These are phyloP conservation scores for Tetranychus truncatus DNA, from an alignment of 2,888 invertebrate genomes.

Conservation along the genomic window DNA sequence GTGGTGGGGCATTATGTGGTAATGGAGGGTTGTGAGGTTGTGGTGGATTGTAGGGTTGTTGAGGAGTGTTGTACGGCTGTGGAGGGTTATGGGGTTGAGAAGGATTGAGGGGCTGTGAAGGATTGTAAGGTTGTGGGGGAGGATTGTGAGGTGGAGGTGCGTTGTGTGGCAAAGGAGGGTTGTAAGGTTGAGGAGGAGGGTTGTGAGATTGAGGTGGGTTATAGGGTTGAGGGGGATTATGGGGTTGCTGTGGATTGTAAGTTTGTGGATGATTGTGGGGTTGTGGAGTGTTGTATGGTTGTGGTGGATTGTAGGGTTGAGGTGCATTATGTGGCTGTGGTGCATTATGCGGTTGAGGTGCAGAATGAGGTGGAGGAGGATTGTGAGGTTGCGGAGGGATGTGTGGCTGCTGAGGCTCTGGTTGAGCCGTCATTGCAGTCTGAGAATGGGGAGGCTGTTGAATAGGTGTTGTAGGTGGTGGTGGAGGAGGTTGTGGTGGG, in stretches of 20 bases:
- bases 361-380: not conserved
- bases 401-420: not conserved
- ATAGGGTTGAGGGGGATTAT: not conserved
- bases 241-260: not conserved
- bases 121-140: not conserved
- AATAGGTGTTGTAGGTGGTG: not conserved
- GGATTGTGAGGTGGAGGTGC: not conserved
- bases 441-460: constrained; percentile 1
- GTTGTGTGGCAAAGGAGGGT: not conserved
- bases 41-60: not conserved
- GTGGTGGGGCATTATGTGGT: not conserved
- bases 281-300: not conserved
- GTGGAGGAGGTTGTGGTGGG: not conserved
- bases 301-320: not conserved
- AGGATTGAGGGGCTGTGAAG: not conserved
- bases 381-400: not conserved
- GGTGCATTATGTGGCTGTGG: not conserved
- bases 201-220: no score
- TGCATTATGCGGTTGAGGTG: not conserved
- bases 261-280: not conserved
- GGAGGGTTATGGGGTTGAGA: not conserved
- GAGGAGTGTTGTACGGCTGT: not conserved
- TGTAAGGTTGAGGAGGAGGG: not conserved
- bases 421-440: not conserved
- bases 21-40: not conserved